These are phyloP conservation scores for Uloborus plumipes DNA, from an alignment of 2,888 invertebrate genomes.

Conservation along the genomic window DNA sequence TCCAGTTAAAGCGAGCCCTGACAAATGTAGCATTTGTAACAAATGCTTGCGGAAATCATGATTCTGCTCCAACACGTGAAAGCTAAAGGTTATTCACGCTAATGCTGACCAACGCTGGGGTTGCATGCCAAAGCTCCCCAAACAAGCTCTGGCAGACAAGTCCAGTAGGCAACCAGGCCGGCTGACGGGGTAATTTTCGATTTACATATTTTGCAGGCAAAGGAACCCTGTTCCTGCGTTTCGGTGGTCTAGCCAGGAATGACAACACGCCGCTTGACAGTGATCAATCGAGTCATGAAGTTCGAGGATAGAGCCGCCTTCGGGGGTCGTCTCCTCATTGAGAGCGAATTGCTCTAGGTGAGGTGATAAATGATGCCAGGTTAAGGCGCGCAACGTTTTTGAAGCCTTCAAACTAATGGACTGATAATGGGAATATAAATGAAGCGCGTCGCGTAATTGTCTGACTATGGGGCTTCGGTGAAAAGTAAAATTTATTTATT, in stretches of 20 bases:
- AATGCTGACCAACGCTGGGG: conserved; percentile 60
- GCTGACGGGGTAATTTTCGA: conserved; percentile 63
- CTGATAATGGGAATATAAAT: conserved; percentile 63
- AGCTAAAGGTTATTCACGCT: conserved; percentile 58
- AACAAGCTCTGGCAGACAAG: conserved; percentile 36
- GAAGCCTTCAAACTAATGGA: conserved; percentile 60
- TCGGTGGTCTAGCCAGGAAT: conserved; percentile 61
- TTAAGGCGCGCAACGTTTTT: conserved; percentile 45
- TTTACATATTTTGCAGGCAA: conserved; percentile 60
- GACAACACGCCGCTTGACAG: conserved; percentile 64
- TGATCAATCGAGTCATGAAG: conserved; percentile 63
- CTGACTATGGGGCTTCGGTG: conserved; percentile 28
- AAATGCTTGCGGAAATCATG: conserved; percentile 62
- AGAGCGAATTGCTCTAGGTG: conserved; percentile 28
- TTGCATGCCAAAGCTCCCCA: conserved; percentile 55
- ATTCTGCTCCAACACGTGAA: conserved; percentile 56
- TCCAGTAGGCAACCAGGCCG: conserved; percentile 37
- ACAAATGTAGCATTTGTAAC: conserved; percentile 50
- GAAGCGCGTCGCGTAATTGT: conserved; percentile 56
- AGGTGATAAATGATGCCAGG: conserved; percentile 49
- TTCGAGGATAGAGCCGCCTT: conserved; percentile 41
- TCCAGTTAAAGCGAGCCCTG: conserved; percentile 45
- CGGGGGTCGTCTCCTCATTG: conserved; percentile 47
- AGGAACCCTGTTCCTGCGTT: conserved; percentile 38
- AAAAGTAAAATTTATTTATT: conserved; percentile 28